Evolutionary conservation across 2,888 invertebrate species (phyloP).

Genomic region (Acleris sparsana): DNA sequence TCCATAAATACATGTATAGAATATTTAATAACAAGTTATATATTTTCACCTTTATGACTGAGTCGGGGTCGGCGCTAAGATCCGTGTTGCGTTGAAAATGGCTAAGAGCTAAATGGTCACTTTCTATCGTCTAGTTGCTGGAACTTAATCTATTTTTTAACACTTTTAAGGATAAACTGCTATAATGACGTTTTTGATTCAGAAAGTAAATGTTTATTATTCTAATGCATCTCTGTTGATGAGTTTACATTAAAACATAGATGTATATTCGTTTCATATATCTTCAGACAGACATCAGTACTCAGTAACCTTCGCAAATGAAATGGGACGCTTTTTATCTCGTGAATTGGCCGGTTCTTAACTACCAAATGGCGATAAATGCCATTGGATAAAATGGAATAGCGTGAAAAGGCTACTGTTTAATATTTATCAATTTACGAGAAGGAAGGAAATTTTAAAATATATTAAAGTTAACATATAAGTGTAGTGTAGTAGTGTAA

Average conservation of each 20-base stretch:
- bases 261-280: too few relatives aligned
- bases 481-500: too few relatives aligned
- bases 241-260: neutral
- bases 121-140: slow-evolving; percentile 43
- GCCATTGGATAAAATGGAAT: too few relatives aligned
- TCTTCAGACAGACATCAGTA: too few relatives aligned
- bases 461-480: too few relatives aligned
- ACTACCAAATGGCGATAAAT: too few relatives aligned
- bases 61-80: slow-evolving; percentile 12
- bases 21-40: slow-evolving; percentile 36
- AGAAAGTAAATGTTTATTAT: neutral
- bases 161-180: slow-evolving; percentile 5
- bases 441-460: too few relatives aligned
- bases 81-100: slow-evolving; percentile 11
- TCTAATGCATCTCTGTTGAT: neutral
- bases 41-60: slow-evolving; percentile 45
- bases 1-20: slow-evolving; percentile 38
- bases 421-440: too few relatives aligned
- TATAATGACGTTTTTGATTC: neutral
- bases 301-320: too few relatives aligned
- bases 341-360: too few relatives aligned
- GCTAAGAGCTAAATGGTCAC: slow-evolving; percentile 36
- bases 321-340: too few relatives aligned
- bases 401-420: too few relatives aligned
- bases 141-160: slow-evolving; percentile 5